Evolutionary conservation across 2,797 vertebrate species (phyloP).

Genomic region (Toxotes lorentzi): DNA sequence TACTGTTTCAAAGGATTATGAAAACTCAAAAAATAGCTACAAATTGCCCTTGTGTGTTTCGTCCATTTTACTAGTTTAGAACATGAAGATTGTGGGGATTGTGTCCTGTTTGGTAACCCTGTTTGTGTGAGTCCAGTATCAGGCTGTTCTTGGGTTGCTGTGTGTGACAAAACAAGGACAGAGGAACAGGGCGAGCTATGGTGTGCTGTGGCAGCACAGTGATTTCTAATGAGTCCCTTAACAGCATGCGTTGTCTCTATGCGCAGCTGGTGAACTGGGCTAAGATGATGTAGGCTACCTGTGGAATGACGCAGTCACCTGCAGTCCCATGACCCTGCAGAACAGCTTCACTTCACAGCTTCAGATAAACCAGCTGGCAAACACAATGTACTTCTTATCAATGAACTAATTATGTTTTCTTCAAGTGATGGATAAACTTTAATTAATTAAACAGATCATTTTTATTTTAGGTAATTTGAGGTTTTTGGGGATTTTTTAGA

Average conservation of each 20-base stretch:
- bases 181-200: slow-evolving; percentile 23
- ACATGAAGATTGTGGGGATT: background rate
- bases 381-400: background rate
- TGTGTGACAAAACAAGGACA: slow-evolving; percentile 51
- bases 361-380: background rate
- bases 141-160: background rate
- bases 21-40: background rate
- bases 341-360: slow-evolving; percentile 4
- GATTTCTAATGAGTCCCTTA: slow-evolving; percentile 51
- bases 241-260: slow-evolving; percentile 37
- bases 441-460: background rate
- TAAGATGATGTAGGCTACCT: slow-evolving; percentile 47
- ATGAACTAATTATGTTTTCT: background rate
- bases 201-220: slow-evolving; percentile 18
- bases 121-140: background rate
- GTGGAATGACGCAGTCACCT: slow-evolving; percentile 46
- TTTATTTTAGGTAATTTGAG: background rate
- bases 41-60: background rate
- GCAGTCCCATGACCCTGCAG: slow-evolving; percentile 37
- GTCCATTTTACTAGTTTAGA: background rate
- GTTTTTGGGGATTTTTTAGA: background rate
- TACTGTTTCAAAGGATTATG: background rate
- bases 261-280: slow-evolving; percentile 52
- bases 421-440: background rate
- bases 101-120: background rate